A percentile compares a stretch with the other conserved stretches of the same genome.
phyloP scores from a whole-genome alignment of 2,888 invertebrate genomes.

The Stratiomys singularior region DNA sequence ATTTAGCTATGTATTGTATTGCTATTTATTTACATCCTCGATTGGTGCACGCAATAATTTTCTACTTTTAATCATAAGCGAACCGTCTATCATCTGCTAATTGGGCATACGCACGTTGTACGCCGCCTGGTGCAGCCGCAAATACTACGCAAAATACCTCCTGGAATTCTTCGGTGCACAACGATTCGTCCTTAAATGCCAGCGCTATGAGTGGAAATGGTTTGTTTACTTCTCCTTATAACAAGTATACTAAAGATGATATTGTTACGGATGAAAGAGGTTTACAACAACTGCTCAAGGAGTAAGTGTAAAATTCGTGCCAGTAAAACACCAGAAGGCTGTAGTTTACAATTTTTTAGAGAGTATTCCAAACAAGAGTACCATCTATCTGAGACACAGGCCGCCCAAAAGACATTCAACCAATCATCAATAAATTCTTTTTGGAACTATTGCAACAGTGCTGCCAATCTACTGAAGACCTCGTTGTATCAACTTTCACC shows the following conservation, averaged over 20 bases:
- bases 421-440: conserved; percentile 61
- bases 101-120: conserved; percentile 59
- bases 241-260: conserved; percentile 62
- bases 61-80: too few relatives aligned
- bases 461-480: conserved; percentile 62
- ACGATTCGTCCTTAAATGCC: conserved; percentile 58
- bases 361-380: conserved; percentile 59
- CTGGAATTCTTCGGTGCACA: conserved; percentile 59
- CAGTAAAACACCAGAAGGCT: neutral
- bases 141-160: conserved; percentile 56
- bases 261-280: conserved; percentile 67
- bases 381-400: conserved; percentile 56
- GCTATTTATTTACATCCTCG: neutral
- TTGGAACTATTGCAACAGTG: conserved; percentile 65
- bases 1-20: too few relatives aligned
- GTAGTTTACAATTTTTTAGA: conserved; percentile 49
- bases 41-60: too few relatives aligned
- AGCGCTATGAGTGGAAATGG: conserved; percentile 57
- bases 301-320: conserved; percentile 55
- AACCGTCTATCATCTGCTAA: conserved; percentile 54
- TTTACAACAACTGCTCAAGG: conserved; percentile 66
- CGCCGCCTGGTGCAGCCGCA: conserved; percentile 55
- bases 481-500: conserved; percentile 64
- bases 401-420: conserved; percentile 55
- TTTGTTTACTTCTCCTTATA: conserved; percentile 61